Evolutionary conservation across 2,888 invertebrate species (phyloP), one percentile per base, ranked within the genome.

Genomic region (Minunthozetes semirufus): DNA sequence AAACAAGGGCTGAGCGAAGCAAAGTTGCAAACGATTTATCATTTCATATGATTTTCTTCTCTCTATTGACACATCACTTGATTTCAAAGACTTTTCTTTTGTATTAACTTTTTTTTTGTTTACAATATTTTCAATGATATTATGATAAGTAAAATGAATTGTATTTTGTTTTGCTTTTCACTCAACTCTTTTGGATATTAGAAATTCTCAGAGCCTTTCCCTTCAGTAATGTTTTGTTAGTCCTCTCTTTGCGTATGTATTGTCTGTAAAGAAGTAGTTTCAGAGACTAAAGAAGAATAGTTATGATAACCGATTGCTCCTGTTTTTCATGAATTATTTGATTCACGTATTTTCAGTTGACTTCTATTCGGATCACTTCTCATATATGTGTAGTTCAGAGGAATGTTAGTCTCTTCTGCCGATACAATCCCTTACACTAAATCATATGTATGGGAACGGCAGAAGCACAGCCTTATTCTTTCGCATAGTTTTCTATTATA

Each of bases 261-360:
- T 42, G 42, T 13, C 42, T 50, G 19, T 50, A 50, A 50, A 15
- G 46, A 6, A 50, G 17, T n/a, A 50, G 17, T 50, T 4, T 50
- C n/a, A 8, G 4, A n/a, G 17, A n/a, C 6, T n/a, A 50, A 50
- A 50, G n/a, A n/a, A 50, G 50, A 50, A 59, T 42, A 59, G 15
- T 19, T 59, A 22, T 59, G 59, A 59, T 19, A 59, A 59, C 59
- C 29, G 59, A 59, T 59, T 59, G 27, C 29, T 29, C 29, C 29
- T 59, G 59, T 50, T 50, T 59, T 42, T 42, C 42, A 59, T 59
- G 59, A 17, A 59, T 59, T 59, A 59, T 59, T 59, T 59, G 17
- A 19, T 27, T 59, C 59, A 59, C 59, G 59, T 59, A 27, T 59
- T 59, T 59, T 15, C 59, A 59, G 59, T 59, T 59, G 59, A 59